Percentiles rank a stretch among this genome's conserved stretches.
Conservation (phyloP, 2,113 vertebrate genomes). For the Rhinopomastus cyanomelas region DNA sequence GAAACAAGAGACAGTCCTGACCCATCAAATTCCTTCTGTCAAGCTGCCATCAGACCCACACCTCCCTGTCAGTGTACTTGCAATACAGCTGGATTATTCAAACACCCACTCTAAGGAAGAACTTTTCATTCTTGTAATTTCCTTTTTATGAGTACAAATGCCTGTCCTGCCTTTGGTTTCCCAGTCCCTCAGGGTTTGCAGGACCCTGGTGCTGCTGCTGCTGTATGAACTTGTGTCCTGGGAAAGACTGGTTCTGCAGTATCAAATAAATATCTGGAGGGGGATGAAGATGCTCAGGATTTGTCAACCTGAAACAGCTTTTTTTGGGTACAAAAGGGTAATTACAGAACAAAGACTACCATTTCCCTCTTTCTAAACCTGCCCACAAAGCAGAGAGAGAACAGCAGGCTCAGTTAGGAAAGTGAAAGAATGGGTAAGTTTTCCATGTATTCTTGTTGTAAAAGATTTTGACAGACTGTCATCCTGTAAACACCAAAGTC, state of each 20-base stretch:
- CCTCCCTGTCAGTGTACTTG: not conserved
- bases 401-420: not conserved
- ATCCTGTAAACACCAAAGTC: constrained; percentile 16
- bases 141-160: not conserved
- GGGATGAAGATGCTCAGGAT: not conserved
- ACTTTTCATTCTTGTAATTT: not conserved
- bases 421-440: not conserved
- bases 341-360: not conserved
- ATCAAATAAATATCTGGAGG: not conserved
- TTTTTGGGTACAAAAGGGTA: not conserved
- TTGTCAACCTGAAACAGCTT: not conserved
- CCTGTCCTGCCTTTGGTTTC: not conserved
- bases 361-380: not conserved
- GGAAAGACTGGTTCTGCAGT: not conserved
- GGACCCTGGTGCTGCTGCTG: rapidly evolving
- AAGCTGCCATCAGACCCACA: not conserved
- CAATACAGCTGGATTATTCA: not conserved
- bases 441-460: not conserved
- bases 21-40: not conserved
- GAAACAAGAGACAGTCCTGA: not conserved
- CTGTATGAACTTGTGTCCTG: rapidly evolving
- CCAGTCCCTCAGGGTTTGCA: not conserved
- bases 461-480: not conserved
- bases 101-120: not conserved
- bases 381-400: not conserved